Evolutionary conservation across 2,113 vertebrate species (phyloP).

Genomic region (Asarcornis scutulata): DNA sequence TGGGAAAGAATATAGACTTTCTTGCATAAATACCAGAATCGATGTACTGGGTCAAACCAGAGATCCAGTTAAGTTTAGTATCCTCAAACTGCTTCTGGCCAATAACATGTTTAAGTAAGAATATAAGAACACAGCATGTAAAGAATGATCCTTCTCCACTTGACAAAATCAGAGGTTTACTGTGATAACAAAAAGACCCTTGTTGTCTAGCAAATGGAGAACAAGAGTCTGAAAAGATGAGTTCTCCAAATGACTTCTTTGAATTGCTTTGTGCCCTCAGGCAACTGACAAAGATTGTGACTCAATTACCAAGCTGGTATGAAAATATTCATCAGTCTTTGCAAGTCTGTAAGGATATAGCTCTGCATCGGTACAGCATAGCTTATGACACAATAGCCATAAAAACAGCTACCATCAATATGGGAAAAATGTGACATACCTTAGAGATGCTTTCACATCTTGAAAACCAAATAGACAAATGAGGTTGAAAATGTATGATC

Average conservation of each 20-base stretch:
- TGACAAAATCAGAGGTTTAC: neutral
- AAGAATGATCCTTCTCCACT: neutral
- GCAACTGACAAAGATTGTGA: slow-evolving; percentile 22
- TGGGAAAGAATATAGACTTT: neutral
- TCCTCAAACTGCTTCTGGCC: neutral
- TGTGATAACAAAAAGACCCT: neutral
- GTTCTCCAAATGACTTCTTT: slow-evolving; percentile 1
- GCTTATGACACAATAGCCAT: neutral
- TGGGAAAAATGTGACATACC: neutral
- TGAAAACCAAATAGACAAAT: neutral
- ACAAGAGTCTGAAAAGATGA: neutral
- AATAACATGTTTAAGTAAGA: neutral
- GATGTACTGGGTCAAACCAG: neutral
- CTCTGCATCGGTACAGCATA: neutral
- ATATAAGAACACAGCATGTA: neutral
- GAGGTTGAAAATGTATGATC: neutral
- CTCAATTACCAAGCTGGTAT: neutral
- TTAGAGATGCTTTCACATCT: neutral
- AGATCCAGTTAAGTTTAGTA: neutral
- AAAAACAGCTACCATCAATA: neutral
- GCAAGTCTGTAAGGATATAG: neutral
- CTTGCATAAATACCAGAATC: neutral
- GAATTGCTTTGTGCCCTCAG: slow-evolving; percentile 1
- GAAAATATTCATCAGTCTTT: neutral
- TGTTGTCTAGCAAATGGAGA: neutral